phyloP scores from a whole-genome alignment of 1,140 invertebrate species.

The Protaetia brevitarsis region DNA sequence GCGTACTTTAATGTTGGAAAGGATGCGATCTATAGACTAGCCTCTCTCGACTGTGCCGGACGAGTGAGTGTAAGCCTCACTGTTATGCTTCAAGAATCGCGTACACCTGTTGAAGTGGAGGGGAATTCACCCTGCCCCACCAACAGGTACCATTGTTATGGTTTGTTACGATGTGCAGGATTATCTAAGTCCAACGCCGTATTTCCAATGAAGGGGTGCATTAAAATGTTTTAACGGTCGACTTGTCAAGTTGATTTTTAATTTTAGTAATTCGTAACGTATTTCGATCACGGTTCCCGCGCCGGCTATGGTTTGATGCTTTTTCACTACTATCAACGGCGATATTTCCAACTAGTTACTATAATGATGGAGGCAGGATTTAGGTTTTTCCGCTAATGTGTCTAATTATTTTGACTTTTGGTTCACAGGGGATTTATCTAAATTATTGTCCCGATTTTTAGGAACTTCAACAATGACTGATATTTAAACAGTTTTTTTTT shows the following conservation, averaged over 20 bases:
- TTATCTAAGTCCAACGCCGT: background rate
- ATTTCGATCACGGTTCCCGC: constrained; percentile 8
- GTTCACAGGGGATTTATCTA: too few species aligned
- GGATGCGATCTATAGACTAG: constrained; percentile 43
- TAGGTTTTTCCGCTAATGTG: background rate
- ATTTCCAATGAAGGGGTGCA: constrained; percentile 1
- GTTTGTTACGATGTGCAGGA: constrained; percentile 26
- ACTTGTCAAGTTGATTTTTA: constrained; percentile 19
- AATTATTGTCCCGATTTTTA: too few species aligned
- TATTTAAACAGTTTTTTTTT: too few species aligned
- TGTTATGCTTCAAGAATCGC: constrained; percentile 50
- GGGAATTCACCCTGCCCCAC: constrained; percentile 44
- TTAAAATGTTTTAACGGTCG: constrained; percentile 20
- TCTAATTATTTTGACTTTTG: background rate
- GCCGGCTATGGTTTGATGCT: background rate
- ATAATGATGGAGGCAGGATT: background rate
- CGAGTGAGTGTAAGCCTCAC: constrained; percentile 47
- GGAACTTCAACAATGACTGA: too few species aligned
- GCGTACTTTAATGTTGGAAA: constrained; percentile 23
- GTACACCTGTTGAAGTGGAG: constrained; percentile 48
- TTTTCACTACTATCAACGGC: background rate
- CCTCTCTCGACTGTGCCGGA: constrained; percentile 48
- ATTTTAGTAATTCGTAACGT: constrained; percentile 20
- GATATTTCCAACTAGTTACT: background rate
- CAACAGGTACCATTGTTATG: constrained; percentile 43